phyloP scores from a whole-genome alignment of 64 coral and sea anemone genomes.

The Cladopsammia gracilis region DNA sequence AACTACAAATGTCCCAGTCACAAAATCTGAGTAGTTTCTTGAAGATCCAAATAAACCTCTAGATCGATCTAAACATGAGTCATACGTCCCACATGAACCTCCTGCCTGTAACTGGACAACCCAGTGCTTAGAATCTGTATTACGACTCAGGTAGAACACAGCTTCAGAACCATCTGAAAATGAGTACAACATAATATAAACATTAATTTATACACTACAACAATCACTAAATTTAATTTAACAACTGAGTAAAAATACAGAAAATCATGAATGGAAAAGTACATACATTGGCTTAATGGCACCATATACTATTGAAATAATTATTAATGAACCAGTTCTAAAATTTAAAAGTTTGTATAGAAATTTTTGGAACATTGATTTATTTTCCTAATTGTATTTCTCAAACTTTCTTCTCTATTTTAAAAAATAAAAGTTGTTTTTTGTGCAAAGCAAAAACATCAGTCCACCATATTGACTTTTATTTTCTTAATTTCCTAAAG shows the following conservation, averaged over 20 bases:
- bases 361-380: too few relatives aligned
- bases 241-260: not conserved
- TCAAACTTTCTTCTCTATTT: too few relatives aligned
- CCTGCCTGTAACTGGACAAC: conserved; percentile 95
- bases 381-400: too few relatives aligned
- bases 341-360: too few relatives aligned
- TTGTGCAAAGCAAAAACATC: too few relatives aligned
- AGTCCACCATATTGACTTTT: too few relatives aligned
- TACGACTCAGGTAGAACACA: conserved; percentile 96
- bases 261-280: too few relatives aligned
- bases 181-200: not conserved
- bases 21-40: conserved; percentile 66
- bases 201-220: not conserved
- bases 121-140: conserved; percentile 83
- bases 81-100: conserved; percentile 80
- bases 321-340: too few relatives aligned
- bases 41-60: conserved; percentile 88
- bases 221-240: not conserved
- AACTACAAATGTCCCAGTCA: conserved; percentile 87
- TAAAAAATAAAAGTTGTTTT: too few relatives aligned
- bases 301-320: too few relatives aligned
- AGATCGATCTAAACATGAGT: conserved; percentile 80
- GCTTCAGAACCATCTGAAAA: conserved; percentile 92
- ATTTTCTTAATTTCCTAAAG: too few relatives aligned
- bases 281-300: too few relatives aligned